Evolutionary conservation across 35 echinoderm and acorn worm species (phyloP), one percentile per base, ranked within the genome.

Genomic region (Amphiura filiformis): DNA sequence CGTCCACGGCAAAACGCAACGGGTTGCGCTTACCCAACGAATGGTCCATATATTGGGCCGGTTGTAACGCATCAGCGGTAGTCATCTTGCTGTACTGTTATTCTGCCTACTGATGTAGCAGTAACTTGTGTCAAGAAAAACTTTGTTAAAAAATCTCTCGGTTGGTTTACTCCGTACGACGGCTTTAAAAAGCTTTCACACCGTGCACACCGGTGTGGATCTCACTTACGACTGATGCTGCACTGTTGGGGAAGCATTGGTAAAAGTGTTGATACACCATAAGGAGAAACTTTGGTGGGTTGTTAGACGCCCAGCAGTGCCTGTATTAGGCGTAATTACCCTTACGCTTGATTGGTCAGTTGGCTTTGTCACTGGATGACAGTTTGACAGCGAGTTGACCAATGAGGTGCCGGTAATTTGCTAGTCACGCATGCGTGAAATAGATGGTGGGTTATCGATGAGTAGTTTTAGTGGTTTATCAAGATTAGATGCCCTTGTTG

Each of bases 291-390:
- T 65, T 78, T 79, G 70, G 41, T 40, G 75, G 32, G 32, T 87
- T 78, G 85, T 77, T 78, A 87, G 85, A 40, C 76, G 70, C 85
- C 76, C 70, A 77, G 78, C 37, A n/a, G 57, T 87, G 86, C 57
- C 86, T 92, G 91, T 88, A 92, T 92, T 92, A 86, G 84, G 84
- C 86, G 78, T 92, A 92, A 92, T 92, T 92, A 80, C 88, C 37
- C 91, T 86, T 83, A 78, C 91, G 85, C 91, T 49, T 88, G 85
- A 92, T 92, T 92, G 91, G 91, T 88, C 86, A 57, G n/a, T n/a
- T n/a, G 34, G 79, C 65, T 87, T 86, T 87, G 80, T 78, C 38
- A n/a, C 37, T 92, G 91, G 88, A 30, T 88, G 91, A 88, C 85
- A 92, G 80, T 57, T 87, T 92, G 91, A 92, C 91, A 87, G 57